These are phyloP conservation scores for Anarsia innoxiella DNA, from an alignment of 2,888 invertebrate genomes.

Conservation along the genomic window DNA sequence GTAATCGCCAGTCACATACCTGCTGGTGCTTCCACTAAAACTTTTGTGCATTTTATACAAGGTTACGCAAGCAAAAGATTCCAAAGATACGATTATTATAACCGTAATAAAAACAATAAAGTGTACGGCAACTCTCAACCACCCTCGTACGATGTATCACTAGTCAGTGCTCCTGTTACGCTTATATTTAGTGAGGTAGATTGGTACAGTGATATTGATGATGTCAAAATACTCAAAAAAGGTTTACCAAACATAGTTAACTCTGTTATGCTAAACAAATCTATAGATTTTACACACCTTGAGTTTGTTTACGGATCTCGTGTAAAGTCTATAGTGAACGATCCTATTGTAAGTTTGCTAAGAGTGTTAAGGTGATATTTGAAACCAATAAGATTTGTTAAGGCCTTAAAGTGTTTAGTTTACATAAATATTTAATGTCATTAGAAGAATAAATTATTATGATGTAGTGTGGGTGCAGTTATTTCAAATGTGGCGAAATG, in stretches of 20 bases:
- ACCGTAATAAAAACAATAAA: slow-evolving; percentile 30
- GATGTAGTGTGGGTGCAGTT: too few species aligned
- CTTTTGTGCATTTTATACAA: slow-evolving; percentile 54
- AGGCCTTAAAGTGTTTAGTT: slow-evolving; percentile 5
- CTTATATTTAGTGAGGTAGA: slow-evolving; percentile 50
- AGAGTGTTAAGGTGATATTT: too few species aligned
- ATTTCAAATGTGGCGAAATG: too few species aligned
- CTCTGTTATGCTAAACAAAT: slow-evolving; percentile 36
- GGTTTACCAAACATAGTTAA: slow-evolving; percentile 37
- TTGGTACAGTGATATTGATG: slow-evolving; percentile 46
- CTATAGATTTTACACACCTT: slow-evolving; percentile 51
- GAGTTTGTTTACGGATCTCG: slow-evolving; percentile 56
- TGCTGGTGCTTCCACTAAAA: slow-evolving; percentile 48
- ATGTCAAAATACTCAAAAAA: slow-evolving; percentile 34
- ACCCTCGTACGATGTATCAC: slow-evolving; percentile 45
- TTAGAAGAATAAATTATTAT: neutral
- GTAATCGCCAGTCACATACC: slow-evolving; percentile 53
- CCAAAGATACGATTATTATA: slow-evolving; percentile 51
- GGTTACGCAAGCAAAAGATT: slow-evolving; percentile 44
- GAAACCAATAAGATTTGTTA: too few species aligned
- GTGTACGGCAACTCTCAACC: slow-evolving; percentile 37
- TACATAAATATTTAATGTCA: neutral
- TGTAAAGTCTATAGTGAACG: slow-evolving; percentile 42
- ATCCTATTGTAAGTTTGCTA: slow-evolving; percentile 30
- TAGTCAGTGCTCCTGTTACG: slow-evolving; percentile 40